Conservation (phyloP, 2,113 vertebrate genomes). For the Syrrhaptes paradoxus region DNA sequence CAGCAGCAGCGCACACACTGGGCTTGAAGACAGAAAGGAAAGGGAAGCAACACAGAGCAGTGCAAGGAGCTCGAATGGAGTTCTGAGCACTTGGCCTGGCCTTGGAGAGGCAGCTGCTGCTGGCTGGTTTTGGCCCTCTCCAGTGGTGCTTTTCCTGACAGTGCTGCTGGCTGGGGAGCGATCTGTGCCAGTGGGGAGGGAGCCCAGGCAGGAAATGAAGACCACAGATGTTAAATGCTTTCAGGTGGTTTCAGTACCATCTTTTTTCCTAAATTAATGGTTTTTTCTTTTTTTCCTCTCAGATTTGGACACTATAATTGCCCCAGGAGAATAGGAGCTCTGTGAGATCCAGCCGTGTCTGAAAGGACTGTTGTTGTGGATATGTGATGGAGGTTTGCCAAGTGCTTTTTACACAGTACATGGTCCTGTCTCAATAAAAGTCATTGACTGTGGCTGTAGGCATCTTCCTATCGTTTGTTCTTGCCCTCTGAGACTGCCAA, state of each 20-base stretch:
- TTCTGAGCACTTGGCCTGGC: neutral
- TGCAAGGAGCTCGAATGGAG: neutral
- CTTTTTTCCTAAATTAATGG: neutral
- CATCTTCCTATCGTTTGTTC: neutral
- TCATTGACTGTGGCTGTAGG: neutral
- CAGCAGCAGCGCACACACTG: rapidly evolving
- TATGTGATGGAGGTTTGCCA: neutral
- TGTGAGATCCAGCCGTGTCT: neutral
- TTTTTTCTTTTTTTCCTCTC: neutral
- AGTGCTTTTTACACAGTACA: rapidly evolving
- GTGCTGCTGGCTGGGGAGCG: neutral
- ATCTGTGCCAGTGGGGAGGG: neutral
- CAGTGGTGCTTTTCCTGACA: neutral
- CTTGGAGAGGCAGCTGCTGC: neutral
- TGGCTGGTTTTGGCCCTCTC: neutral
- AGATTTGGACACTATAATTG: neutral
- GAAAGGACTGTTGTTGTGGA: neutral
- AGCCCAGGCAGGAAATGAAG: neutral
- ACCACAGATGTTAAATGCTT: neutral
- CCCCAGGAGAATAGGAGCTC: neutral
- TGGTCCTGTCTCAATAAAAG: neutral
- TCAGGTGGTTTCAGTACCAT: neutral
- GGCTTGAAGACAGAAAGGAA: neutral
- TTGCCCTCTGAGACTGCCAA: neutral
- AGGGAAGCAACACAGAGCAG: neutral